Evolutionary conservation across 2,113 vertebrate genomes (phyloP).

Genomic region (Ifrita kowaldi): DNA sequence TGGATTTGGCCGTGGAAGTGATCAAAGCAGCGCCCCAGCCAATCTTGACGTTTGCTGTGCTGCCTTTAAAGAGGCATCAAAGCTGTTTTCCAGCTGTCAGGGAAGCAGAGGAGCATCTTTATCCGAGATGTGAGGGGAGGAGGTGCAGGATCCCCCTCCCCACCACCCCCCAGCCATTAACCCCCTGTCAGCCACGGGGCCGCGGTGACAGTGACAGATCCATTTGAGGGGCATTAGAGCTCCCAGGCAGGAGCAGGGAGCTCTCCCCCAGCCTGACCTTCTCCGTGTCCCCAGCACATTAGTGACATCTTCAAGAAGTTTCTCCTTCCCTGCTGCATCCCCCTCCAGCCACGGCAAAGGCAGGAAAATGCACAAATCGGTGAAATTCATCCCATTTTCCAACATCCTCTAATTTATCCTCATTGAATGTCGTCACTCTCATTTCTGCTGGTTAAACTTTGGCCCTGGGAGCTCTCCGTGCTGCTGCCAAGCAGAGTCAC

Average conservation of each 20-base stretch:
- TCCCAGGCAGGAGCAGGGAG: background rate
- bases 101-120: background rate
- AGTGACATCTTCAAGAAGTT: fast-evolving
- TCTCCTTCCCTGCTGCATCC: background rate
- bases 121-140: background rate
- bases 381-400: background rate
- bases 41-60: background rate
- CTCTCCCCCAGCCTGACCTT: background rate
- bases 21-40: background rate
- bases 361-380: background rate
- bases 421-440: fast-evolving
- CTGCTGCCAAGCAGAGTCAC: background rate
- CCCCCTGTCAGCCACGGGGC: fast-evolving
- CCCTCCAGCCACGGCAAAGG: background rate
- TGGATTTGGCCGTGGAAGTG: fast-evolving
- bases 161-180: background rate
- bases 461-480: background rate
- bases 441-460: background rate
- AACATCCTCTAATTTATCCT: background rate
- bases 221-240: background rate
- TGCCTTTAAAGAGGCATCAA: background rate
- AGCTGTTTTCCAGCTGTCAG: background rate
- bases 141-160: background rate
- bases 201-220: background rate
- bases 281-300: fast-evolving